Conservation (phyloP, 2,888 invertebrate species). For the Microplitis deprimator region DNA sequence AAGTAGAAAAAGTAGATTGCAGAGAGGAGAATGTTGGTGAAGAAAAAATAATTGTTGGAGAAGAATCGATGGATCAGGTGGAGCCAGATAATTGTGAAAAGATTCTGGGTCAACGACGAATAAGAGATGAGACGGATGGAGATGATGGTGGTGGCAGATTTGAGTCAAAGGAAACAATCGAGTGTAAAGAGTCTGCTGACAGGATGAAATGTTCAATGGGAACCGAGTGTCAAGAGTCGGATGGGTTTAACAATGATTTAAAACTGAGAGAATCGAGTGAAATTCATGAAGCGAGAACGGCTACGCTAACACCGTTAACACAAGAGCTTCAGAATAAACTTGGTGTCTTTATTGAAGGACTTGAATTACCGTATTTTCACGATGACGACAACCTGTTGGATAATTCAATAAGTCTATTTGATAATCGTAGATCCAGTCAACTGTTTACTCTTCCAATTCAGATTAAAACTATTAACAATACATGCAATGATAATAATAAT, state of each 20-base stretch:
- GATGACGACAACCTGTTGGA: constrained; percentile 45
- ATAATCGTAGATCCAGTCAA: constrained; percentile 34
- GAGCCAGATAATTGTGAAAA: constrained; percentile 42
- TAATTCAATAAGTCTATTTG: constrained; percentile 43
- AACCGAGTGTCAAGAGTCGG: constrained; percentile 16
- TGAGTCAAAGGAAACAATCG: constrained; percentile 21
- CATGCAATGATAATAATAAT: neutral
- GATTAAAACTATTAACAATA: neutral
- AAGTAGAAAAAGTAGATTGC: neutral
- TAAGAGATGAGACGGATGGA: constrained; percentile 5
- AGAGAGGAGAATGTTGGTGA: neutral
- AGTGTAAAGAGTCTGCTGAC: constrained; percentile 12
- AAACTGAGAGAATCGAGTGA: constrained; percentile 36
- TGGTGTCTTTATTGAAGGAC: constrained; percentile 62
- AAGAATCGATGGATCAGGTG: constrained; percentile 44
- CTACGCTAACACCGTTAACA: constrained; percentile 59
- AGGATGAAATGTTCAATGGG: neutral
- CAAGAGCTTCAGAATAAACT: constrained; percentile 63
- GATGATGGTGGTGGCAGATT: neutral
- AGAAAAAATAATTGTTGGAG: constrained; percentile 15
- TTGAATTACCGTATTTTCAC: constrained; percentile 57
- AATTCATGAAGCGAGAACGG: constrained; percentile 36
- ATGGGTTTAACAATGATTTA: constrained; percentile 32
- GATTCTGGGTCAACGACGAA: neutral
- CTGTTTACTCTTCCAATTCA: neutral